These are phyloP conservation scores for Ametastegia equiseti DNA, from an alignment of 2,888 invertebrate species.

Conservation along the genomic window DNA sequence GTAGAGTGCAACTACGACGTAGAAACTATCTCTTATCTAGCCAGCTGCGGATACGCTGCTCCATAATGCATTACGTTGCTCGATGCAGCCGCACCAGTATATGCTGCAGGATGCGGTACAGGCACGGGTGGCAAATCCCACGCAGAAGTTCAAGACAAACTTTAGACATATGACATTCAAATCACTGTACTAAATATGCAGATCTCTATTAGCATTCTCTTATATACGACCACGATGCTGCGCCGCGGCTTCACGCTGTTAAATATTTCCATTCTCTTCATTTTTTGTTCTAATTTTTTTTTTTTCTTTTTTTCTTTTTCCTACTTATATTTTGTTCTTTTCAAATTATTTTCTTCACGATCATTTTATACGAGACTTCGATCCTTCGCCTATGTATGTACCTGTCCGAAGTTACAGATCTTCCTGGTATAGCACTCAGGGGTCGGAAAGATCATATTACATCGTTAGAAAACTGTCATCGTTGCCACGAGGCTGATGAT, in stretches of 20 bases:
- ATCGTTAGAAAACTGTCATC: slow-evolving; percentile 33
- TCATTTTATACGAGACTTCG: not conserved
- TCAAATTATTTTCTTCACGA: too few species aligned
- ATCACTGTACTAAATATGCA: slow-evolving; percentile 40
- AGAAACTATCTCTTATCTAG: not conserved
- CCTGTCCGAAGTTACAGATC: too few species aligned
- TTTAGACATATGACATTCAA: slow-evolving; percentile 33
- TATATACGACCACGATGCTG: not conserved
- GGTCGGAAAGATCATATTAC: slow-evolving; percentile 10
- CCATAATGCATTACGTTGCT: slow-evolving; percentile 32
- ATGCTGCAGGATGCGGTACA: slow-evolving; percentile 3
- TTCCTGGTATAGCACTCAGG: too few species aligned
- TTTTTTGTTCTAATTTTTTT: not conserved
- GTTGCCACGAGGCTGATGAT: not conserved
- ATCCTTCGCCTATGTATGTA: too few species aligned
- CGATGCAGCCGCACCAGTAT: too few species aligned
- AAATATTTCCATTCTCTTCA: not conserved
- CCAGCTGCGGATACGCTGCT: slow-evolving; percentile 12
- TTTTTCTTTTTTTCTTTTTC: not conserved
- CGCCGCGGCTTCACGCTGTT: not conserved
- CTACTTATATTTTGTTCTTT: not conserved
- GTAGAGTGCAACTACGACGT: too few species aligned
- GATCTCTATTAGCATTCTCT: slow-evolving; percentile 28
- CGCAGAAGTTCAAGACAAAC: slow-evolving; percentile 40
- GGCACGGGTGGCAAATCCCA: slow-evolving; percentile 24